A percentile compares a stretch with the other conserved stretches of the same genome.
These are phyloP conservation scores for Micromys minutus DNA, from an alignment of 2,113 vertebrate species.

Conservation along the genomic window DNA sequence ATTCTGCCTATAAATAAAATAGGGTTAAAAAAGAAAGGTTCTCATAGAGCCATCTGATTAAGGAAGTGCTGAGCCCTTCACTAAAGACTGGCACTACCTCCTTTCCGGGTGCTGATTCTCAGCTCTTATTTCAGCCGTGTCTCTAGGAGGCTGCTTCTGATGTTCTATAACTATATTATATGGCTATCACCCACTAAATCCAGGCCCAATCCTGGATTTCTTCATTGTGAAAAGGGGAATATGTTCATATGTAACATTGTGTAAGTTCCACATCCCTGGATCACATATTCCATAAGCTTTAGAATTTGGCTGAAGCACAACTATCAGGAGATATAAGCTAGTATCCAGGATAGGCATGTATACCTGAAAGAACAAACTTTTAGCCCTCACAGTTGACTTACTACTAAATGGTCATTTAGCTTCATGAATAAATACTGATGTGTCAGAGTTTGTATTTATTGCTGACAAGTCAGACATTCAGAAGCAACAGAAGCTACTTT, in stretches of 20 bases:
- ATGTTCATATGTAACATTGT: slow-evolving; percentile 18
- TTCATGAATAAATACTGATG: slow-evolving; percentile 49
- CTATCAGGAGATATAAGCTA: slow-evolving; percentile 10
- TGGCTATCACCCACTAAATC: not conserved
- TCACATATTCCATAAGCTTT: not conserved
- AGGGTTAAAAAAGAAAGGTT: not conserved
- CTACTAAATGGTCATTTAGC: not conserved
- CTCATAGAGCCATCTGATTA: not conserved
- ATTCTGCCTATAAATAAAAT: not conserved
- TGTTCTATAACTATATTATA: not conserved
- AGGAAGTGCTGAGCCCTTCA: slow-evolving; percentile 4
- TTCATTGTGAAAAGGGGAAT: not conserved
- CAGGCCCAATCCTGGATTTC: not conserved
- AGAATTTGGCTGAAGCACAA: not conserved
- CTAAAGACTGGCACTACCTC: not conserved
- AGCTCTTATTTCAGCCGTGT: not conserved
- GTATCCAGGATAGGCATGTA: not conserved
- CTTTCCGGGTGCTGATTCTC: not conserved
- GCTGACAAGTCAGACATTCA: not conserved
- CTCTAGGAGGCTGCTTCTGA: not conserved
- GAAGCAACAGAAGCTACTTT: too few relatives aligned
- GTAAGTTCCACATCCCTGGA: not conserved
- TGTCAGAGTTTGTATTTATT: not conserved
- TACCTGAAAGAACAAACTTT: not conserved
- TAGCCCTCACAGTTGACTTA: not conserved